Conservation (phyloP, 2,797 vertebrate genomes). For the Thamnophis elegans region DNA sequence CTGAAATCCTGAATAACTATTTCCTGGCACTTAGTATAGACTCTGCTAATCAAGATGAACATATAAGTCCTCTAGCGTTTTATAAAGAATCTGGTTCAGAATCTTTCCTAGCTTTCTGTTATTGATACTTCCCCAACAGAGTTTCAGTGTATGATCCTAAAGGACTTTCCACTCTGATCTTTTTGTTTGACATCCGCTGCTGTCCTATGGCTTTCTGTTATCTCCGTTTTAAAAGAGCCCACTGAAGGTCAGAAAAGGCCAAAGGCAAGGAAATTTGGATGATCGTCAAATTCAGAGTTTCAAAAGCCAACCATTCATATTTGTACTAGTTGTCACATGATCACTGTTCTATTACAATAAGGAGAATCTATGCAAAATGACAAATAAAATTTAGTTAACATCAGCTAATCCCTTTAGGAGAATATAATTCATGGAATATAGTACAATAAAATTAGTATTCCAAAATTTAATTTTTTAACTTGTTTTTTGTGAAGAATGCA, state of each 20-base stretch:
- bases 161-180: not conserved
- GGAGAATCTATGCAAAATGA: slow-evolving; percentile 9
- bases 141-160: not conserved
- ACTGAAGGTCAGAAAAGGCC: not conserved
- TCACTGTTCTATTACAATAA: not conserved
- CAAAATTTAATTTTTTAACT: slow-evolving; percentile 31
- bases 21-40: not conserved
- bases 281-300: not conserved
- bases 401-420: slow-evolving; percentile 49
- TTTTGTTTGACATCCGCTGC: not conserved
- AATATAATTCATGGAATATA: slow-evolving; percentile 36
- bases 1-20: not conserved
- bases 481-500: slow-evolving; percentile 15
- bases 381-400: slow-evolving; percentile 23
- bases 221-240: not conserved
- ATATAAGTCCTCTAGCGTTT: not conserved
- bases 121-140: not conserved
- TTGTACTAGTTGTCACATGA: slow-evolving; percentile 24
- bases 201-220: not conserved
- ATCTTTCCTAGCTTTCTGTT: not conserved
- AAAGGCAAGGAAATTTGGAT: not conserved
- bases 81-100: not conserved
- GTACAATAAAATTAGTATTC: slow-evolving; percentile 47
- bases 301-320: slow-evolving; percentile 14
- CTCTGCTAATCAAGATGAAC: not conserved